phyloP scores from a whole-genome alignment of 2,797 vertebrate genomes.

The Artibeus lituratus region DNA sequence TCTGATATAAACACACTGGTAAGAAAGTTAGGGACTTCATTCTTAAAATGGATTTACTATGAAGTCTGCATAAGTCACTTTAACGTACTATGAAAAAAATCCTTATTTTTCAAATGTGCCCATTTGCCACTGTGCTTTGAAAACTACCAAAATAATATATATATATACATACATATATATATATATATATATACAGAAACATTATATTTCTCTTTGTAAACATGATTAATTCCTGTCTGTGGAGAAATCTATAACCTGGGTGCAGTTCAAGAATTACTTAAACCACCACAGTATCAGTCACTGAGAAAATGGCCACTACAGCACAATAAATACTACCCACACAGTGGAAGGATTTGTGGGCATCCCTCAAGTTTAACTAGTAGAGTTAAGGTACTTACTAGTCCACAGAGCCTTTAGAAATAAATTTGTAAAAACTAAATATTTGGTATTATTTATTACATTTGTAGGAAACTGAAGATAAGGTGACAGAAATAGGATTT shows the following conservation, averaged over 20 bases:
- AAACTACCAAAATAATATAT: background rate
- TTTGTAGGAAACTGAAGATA: background rate
- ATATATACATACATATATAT: too few relatives aligned
- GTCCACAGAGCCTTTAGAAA: background rate
- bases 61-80: background rate
- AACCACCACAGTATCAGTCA: background rate
- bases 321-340: background rate
- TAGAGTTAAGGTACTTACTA: background rate
- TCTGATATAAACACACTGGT: background rate
- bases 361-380: background rate
- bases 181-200: background rate
- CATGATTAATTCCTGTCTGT: background rate
- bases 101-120: background rate
- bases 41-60: background rate
- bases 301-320: background rate
- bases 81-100: background rate
- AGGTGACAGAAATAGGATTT: background rate
- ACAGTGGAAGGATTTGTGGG: background rate
- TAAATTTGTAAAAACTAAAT: background rate
- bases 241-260: background rate
- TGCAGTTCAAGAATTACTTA: background rate
- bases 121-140: background rate
- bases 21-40: background rate
- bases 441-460: background rate
- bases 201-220: conserved; percentile 9